Conservation (phyloP, 2,113 vertebrate species). For the Syngnathus scovelli region DNA sequence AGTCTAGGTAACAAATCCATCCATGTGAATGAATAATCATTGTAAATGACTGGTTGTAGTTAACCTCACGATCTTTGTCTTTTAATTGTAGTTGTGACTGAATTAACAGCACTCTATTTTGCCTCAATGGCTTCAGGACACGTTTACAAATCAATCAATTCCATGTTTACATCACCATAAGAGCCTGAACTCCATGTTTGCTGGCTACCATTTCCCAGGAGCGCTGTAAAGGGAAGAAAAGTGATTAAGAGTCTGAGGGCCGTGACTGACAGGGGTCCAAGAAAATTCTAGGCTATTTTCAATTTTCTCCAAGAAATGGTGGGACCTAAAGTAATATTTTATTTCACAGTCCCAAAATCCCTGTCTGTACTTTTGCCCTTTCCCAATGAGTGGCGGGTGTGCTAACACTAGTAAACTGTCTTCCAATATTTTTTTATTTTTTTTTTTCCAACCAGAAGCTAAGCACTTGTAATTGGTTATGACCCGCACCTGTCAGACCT, state of each 20-base stretch:
- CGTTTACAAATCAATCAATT: background rate
- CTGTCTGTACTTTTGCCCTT: background rate
- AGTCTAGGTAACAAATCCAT: background rate
- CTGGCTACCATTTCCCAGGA: background rate
- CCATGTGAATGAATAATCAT: background rate
- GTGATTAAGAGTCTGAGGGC: background rate
- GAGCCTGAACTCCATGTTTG: background rate
- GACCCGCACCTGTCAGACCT: conserved; percentile 43
- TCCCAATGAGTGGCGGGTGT: conserved; percentile 18
- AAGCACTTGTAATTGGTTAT: conserved; percentile 41
- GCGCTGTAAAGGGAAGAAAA: background rate
- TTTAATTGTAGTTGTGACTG: background rate
- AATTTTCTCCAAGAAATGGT: background rate
- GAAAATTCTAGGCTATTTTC: conserved; percentile 7
- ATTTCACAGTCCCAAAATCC: background rate
- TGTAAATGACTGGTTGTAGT: background rate
- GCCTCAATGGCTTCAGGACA: background rate
- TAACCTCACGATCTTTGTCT: background rate
- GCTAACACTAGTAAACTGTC: conserved; percentile 25
- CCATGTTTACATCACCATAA: conserved; percentile 2
- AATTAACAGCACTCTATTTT: background rate
- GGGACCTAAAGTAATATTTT: background rate
- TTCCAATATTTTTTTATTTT: conserved; percentile 44
- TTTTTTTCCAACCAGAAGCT: conserved; percentile 17
- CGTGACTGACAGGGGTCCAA: background rate